Percentiles rank a stretch among this genome's conserved stretches.
phyloP scores from a whole-genome alignment of 2,113 vertebrate genomes.

The Scomber colias region DNA sequence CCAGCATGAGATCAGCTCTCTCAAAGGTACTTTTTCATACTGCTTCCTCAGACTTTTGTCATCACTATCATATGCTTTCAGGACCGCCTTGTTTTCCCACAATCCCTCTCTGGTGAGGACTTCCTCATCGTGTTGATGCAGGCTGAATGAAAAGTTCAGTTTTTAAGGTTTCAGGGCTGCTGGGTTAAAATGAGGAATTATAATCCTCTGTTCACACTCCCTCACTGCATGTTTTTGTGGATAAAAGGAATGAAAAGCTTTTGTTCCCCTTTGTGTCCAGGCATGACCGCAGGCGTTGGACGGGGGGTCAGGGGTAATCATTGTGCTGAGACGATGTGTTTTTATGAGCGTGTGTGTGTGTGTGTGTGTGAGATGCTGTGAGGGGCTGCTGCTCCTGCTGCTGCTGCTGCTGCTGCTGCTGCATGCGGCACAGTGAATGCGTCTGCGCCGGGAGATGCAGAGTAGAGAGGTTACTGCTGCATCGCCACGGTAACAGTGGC shows the following conservation, averaged over 20 bases:
- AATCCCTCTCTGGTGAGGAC: conserved; percentile 47
- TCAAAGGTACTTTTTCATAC: conserved; percentile 88
- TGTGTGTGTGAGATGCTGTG: conserved; percentile 24
- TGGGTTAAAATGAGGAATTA: neutral
- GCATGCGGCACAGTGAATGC: conserved; percentile 79
- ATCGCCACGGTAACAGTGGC: conserved; percentile 72
- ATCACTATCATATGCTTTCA: conserved; percentile 28
- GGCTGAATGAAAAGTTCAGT: conserved; percentile 28
- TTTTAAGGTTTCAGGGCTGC: neutral
- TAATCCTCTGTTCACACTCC: conserved; percentile 16
- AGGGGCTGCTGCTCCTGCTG: conserved; percentile 48
- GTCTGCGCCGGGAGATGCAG: conserved; percentile 69
- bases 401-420: conserved; percentile 42
- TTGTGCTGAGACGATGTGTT: conserved; percentile 50
- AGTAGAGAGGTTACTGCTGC: conserved; percentile 67
- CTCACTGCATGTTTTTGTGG: conserved; percentile 22
- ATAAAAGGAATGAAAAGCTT: conserved; percentile 61
- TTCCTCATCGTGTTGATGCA: conserved; percentile 38
- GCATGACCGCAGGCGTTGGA: conserved; percentile 15
- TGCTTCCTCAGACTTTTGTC: conserved; percentile 25
- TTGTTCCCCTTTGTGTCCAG: conserved; percentile 61
- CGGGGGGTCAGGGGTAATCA: conserved; percentile 22
- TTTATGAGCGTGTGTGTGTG: conserved; percentile 18
- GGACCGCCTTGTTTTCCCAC: conserved; percentile 68
- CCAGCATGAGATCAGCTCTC: conserved; percentile 93